phyloP scores from a whole-genome alignment of 2,797 vertebrate species.

The Hylomyscus alleni region DNA sequence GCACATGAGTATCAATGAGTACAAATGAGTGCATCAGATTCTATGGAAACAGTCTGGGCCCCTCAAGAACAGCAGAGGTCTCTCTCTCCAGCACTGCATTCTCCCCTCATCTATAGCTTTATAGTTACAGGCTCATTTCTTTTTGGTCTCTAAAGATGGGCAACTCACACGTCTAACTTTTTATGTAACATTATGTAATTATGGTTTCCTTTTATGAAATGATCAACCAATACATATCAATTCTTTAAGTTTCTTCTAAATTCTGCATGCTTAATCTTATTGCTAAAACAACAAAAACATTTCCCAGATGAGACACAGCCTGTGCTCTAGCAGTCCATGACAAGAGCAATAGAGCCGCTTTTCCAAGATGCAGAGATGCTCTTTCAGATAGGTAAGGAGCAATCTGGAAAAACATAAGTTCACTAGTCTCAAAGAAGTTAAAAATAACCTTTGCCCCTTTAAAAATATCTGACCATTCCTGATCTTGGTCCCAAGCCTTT shows the following conservation, averaged over 20 bases:
- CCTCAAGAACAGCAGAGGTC: background rate
- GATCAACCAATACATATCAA: background rate
- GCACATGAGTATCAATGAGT: background rate
- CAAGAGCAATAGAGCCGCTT: conserved; percentile 43
- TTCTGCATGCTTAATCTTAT: conserved; percentile 22
- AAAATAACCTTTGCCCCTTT: conserved; percentile 83
- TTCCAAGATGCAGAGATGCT: conserved; percentile 57
- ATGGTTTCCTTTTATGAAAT: conserved; percentile 13
- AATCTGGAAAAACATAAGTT: conserved; percentile 79
- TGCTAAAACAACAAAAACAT: conserved; percentile 40
- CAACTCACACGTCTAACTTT: conserved; percentile 41
- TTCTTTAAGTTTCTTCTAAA: conserved; percentile 49
- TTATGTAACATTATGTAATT: conserved; percentile 26
- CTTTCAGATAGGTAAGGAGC: conserved; percentile 78
- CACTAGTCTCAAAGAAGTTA: conserved; percentile 77
- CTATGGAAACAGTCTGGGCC: background rate
- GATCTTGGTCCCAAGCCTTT: conserved; percentile 77
- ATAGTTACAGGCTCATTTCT: conserved; percentile 30
- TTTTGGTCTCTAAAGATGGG: conserved; percentile 36
- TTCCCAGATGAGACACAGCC: conserved; percentile 59
- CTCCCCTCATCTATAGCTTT: conserved; percentile 9
- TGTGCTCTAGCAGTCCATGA: conserved; percentile 35
- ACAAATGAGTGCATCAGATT: background rate
- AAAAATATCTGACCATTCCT: conserved; percentile 83
- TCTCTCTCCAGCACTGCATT: background rate